phyloP scores from a whole-genome alignment of 1,140 invertebrate genomes.

The Aphis gossypii region DNA sequence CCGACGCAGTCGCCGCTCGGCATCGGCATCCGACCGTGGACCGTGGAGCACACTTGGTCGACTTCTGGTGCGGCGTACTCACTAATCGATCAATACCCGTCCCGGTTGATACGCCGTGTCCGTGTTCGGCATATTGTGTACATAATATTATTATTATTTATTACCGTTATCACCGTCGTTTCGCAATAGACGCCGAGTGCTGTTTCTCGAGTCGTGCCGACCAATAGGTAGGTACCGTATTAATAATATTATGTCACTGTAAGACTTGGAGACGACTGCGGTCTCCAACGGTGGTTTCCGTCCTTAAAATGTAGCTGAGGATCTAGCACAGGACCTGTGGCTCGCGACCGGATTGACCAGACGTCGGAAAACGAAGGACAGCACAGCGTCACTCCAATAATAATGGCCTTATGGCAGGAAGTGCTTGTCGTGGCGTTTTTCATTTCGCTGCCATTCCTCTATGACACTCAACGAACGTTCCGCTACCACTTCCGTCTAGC shows the following conservation, averaged over 20 bases:
- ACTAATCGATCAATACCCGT: neutral
- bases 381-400: neutral
- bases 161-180: neutral
- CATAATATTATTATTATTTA: neutral
- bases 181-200: neutral
- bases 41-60: neutral
- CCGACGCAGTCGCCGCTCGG: neutral
- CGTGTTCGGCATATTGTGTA: neutral
- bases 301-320: neutral
- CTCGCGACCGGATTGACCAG: neutral
- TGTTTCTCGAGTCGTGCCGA: neutral
- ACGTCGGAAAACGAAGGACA: neutral
- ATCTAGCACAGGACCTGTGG: neutral
- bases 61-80: neutral
- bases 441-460: conserved; percentile 23
- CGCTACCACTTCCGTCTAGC: conserved; percentile 42
- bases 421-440: conserved; percentile 36
- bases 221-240: neutral
- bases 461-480: neutral
- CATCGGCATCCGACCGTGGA: neutral
- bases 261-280: neutral
- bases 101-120: neutral
- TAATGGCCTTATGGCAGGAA: conserved; percentile 30
- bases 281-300: neutral
- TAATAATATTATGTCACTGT: neutral